These are phyloP conservation scores for Oscheius sp. DNA, from an alignment of 2,888 invertebrate genomes.

Conservation along the genomic window DNA sequence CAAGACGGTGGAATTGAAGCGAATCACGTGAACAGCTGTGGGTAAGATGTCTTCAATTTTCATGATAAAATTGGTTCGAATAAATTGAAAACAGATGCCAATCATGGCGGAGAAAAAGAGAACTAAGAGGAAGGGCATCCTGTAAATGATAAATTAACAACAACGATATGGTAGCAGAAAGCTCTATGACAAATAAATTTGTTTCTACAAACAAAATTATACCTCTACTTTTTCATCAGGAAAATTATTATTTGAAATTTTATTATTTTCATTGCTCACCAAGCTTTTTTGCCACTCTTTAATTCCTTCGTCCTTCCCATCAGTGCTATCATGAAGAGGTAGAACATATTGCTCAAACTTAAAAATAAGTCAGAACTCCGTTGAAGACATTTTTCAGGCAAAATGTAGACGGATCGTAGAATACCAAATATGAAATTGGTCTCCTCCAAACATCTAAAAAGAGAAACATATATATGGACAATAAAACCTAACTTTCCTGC, in stretches of 20 bases:
- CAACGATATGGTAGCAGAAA: background rate
- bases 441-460: conserved; percentile 7
- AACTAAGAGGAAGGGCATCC: background rate
- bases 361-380: background rate
- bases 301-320: conserved; percentile 1
- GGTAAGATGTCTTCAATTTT: background rate
- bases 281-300: background rate
- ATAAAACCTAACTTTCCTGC: too few species aligned
- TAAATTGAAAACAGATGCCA: background rate
- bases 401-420: background rate
- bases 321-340: background rate
- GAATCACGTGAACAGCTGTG: background rate
- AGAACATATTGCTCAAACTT: background rate
- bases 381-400: background rate
- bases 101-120: background rate
- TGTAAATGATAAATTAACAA: background rate
- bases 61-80: background rate
- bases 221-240: background rate
- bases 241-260: too few species aligned
- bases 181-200: too few species aligned
- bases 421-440: background rate
- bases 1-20: background rate
- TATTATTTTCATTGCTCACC: background rate
- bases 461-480: background rate
- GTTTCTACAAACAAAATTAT: background rate